A percentile compares a stretch with the other conserved stretches of the same genome.
phyloP scores from a whole-genome alignment of 2,797 vertebrate species.

The Brachymystax lenok region DNA sequence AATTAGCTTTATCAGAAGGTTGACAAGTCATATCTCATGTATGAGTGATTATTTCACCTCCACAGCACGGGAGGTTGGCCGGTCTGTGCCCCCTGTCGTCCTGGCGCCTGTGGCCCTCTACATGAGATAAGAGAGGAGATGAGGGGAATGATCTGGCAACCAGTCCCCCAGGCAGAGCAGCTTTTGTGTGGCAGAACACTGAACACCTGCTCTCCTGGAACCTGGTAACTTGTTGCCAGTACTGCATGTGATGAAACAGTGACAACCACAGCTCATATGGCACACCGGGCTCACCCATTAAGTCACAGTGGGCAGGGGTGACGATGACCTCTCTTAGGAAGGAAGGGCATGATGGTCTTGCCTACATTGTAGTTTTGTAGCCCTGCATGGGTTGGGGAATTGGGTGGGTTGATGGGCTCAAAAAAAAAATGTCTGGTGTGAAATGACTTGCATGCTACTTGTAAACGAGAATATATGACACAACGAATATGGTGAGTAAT shows the following conservation, averaged over 20 bases:
- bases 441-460: too few relatives aligned
- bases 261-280: constrained; percentile 23
- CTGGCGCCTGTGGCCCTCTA: constrained; percentile 35
- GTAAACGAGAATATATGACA: background rate
- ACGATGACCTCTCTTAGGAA: background rate
- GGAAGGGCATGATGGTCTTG: background rate
- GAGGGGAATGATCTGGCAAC: constrained; percentile 46
- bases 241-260: background rate
- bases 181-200: constrained; percentile 33
- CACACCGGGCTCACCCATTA: constrained; percentile 7
- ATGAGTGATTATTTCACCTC: constrained; percentile 21
- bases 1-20: background rate
- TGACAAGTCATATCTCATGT: constrained; percentile 2
- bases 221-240: constrained; percentile 47
- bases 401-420: too few relatives aligned
- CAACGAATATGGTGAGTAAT: background rate
- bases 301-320: constrained; percentile 14
- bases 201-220: constrained; percentile 50
- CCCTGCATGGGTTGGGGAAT: too few relatives aligned
- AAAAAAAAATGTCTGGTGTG: too few relatives aligned
- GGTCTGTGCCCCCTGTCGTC: constrained; percentile 42
- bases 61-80: constrained; percentile 16
- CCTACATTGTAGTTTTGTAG: too few relatives aligned
- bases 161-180: constrained; percentile 8
- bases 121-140: constrained; percentile 43